Conservation (phyloP, 2,797 vertebrate species). For the Hippocampus kuda region DNA sequence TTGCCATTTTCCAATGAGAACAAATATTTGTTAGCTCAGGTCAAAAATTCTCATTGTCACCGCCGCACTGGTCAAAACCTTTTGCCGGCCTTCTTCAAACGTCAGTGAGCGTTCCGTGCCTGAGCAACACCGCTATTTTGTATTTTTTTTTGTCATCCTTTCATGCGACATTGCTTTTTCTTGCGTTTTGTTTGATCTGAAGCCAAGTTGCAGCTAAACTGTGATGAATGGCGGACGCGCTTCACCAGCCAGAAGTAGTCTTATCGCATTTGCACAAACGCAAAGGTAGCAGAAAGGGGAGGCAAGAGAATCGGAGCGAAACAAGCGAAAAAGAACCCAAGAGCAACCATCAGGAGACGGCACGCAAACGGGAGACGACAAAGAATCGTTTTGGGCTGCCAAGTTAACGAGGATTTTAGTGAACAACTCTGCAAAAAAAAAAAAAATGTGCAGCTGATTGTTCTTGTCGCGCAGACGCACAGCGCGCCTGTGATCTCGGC, state of each 20-base stretch:
- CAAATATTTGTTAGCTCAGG: not conserved
- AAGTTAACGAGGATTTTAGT: not conserved
- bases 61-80: not conserved
- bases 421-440: not conserved
- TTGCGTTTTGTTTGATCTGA: not conserved
- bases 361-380: not conserved
- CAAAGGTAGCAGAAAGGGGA: not conserved
- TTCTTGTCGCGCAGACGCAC: not conserved
- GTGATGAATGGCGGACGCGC: constrained; percentile 47
- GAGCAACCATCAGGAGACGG: not conserved
- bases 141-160: not conserved
- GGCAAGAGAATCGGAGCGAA: not conserved
- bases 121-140: not conserved
- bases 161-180: constrained; percentile 6
- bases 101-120: not conserved
- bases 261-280: constrained; percentile 61
- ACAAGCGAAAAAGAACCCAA: not conserved
- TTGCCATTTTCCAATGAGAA: too few relatives aligned
- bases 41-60: not conserved
- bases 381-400: not conserved
- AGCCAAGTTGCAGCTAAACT: constrained; percentile 8
- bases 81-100: not conserved
- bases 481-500: not conserved
- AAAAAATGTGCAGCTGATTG: not conserved
- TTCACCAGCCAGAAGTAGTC: constrained; percentile 31